Conservation (phyloP, 2,113 vertebrate genomes). For the Chinchilla lanigera region DNA sequence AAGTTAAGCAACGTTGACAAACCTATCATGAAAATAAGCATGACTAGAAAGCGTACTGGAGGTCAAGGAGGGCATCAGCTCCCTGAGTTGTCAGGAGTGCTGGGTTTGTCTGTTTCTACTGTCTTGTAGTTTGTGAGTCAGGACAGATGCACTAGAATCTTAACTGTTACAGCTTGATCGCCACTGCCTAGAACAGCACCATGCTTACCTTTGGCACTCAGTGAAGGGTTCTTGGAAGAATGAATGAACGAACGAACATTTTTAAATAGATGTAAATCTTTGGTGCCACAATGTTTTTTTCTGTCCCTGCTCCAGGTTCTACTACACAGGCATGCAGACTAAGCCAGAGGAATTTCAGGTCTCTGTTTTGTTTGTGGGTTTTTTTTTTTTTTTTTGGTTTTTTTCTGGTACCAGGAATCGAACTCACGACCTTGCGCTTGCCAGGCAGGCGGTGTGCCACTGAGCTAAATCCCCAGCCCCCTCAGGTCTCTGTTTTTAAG, state of each 20-base stretch:
- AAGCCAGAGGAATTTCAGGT: background rate
- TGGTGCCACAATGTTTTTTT: background rate
- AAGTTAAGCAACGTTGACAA: background rate
- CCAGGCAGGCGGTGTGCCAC: too few relatives aligned
- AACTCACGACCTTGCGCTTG: too few relatives aligned
- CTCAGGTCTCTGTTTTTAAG: background rate
- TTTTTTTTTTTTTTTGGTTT: too few relatives aligned
- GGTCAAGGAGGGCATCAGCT: background rate
- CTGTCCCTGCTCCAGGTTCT: background rate
- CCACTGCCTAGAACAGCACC: background rate
- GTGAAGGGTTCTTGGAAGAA: background rate
- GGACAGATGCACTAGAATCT: background rate
- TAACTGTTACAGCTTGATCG: background rate
- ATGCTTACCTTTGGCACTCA: background rate
- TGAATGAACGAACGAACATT: slow-evolving; percentile 15
- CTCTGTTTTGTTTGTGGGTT: too few relatives aligned
- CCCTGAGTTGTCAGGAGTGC: background rate
- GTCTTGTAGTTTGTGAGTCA: background rate
- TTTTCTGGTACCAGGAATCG: too few relatives aligned
- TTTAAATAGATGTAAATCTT: background rate
- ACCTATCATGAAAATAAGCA: background rate
- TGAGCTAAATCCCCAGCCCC: too few relatives aligned
- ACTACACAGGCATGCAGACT: background rate
- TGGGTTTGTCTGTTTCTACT: background rate
- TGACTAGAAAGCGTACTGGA: background rate